Conservation (phyloP, 2,888 invertebrate genomes). For the Ichneumoninae sp. region DNA sequence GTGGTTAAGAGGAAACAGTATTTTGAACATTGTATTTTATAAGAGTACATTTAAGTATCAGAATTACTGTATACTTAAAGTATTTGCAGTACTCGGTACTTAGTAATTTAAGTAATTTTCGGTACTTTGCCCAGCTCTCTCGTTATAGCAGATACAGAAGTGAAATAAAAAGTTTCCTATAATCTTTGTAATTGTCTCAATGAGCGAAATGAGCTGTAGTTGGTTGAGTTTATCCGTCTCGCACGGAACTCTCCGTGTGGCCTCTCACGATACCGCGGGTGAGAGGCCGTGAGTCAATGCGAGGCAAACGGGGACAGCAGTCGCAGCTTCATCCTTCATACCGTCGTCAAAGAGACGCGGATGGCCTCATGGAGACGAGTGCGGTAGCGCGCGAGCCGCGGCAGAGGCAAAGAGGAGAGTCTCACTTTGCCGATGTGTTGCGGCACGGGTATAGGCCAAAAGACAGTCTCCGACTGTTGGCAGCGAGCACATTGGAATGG, state of each 20-base stretch:
- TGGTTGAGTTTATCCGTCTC: conserved; percentile 13
- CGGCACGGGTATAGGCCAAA: conserved; percentile 60
- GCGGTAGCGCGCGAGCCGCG: conserved; percentile 40
- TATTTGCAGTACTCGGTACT: too few species aligned
- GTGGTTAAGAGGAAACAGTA: too few species aligned
- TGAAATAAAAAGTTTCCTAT: not conserved
- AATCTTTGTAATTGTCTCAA: not conserved
- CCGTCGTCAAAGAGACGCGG: conserved; percentile 55
- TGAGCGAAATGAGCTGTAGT: not conserved
- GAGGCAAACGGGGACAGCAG: conserved; percentile 73
- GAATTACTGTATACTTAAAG: too few species aligned
- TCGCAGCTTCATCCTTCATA: conserved; percentile 68
- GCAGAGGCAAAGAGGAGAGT: conserved; percentile 48
- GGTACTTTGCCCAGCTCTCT: too few species aligned
- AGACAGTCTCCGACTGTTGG: conserved; percentile 63
- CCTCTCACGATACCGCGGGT: conserved; percentile 61
- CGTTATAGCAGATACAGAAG: too few species aligned
- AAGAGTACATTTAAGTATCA: too few species aligned
- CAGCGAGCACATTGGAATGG: conserved; percentile 71
- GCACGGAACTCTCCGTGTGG: conserved; percentile 42
- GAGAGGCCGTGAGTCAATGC: conserved; percentile 70
- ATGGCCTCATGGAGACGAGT: conserved; percentile 63
- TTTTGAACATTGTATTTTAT: too few species aligned
- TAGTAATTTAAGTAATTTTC: too few species aligned
- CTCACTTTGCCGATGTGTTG: conserved; percentile 26